Percentiles rank a stretch among this genome's conserved stretches.
Evolutionary conservation across 2,113 vertebrate species (phyloP).

Genomic region (Turdus rufiventris): DNA sequence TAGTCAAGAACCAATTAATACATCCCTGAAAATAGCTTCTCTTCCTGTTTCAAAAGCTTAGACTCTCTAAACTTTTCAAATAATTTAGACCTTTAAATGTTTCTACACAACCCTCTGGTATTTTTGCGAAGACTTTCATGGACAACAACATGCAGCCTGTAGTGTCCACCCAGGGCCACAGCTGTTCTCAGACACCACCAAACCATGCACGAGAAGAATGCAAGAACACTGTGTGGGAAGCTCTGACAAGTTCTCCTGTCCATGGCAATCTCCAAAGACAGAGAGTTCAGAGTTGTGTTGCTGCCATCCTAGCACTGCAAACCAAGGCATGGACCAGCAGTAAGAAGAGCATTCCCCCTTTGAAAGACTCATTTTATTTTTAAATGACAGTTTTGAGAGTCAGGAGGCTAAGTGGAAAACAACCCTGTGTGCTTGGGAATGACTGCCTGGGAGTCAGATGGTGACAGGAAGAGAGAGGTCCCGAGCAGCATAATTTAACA

Average conservation of each 20-base stretch:
- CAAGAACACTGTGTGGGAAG: accelerated
- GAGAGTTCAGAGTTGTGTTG: neutral
- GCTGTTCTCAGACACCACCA: neutral
- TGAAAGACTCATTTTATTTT: neutral
- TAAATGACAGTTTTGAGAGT: neutral
- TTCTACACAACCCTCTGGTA: neutral
- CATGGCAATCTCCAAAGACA: accelerated
- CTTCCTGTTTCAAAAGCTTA: neutral
- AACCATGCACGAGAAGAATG: neutral
- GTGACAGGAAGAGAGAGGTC: neutral
- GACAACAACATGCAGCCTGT: accelerated
- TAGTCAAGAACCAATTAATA: neutral
- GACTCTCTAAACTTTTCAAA: neutral
- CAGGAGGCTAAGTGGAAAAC: neutral
- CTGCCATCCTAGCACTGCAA: neutral
- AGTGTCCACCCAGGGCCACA: neutral
- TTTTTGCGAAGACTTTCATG: neutral
- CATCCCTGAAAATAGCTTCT: neutral
- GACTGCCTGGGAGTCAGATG: neutral
- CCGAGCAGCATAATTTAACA: neutral
- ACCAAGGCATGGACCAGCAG: accelerated
- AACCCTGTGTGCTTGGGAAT: neutral
- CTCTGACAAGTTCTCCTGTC: neutral
- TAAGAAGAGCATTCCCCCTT: accelerated
- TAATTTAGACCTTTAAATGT: neutral